These are phyloP conservation scores for Saturnia pavonia DNA, from an alignment of 2,888 invertebrate genomes.

Conservation along the genomic window DNA sequence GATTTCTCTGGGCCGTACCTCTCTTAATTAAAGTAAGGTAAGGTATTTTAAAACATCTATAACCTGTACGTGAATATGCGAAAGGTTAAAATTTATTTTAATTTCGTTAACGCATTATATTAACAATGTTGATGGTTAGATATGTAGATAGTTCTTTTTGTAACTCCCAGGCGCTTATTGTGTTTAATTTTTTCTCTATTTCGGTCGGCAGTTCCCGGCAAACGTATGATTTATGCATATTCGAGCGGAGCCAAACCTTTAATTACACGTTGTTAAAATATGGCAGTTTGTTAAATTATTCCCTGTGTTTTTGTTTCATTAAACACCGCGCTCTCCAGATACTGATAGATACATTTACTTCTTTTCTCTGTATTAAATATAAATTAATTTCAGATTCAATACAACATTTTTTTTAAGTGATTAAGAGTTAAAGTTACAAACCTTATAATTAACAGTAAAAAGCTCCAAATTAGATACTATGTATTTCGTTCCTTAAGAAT, in stretches of 20 bases:
- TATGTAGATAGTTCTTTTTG: constrained; percentile 38
- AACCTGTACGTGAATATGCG: not conserved
- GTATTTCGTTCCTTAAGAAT: no score
- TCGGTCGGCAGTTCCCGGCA: constrained; percentile 80
- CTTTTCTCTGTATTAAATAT: not conserved
- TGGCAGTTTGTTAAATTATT: constrained; percentile 82
- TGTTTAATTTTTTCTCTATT: constrained; percentile 81
- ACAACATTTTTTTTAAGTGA: no score
- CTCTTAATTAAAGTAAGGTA: not conserved
- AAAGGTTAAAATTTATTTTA: constrained; percentile 4
- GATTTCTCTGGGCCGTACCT: no score
- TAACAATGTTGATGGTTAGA: constrained; percentile 20
- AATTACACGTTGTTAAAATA: constrained; percentile 82
- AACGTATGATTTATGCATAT: constrained; percentile 81
- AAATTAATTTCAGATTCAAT: not conserved
- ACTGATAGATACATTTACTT: constrained; percentile 33
- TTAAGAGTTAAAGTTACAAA: no score
- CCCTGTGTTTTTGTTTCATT: constrained; percentile 76
- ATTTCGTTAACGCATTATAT: constrained; percentile 13
- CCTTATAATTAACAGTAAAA: no score
- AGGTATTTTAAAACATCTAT: not conserved
- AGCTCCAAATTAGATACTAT: no score
- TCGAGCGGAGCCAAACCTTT: constrained; percentile 79
- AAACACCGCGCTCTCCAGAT: constrained; percentile 66
- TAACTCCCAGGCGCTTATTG: constrained; percentile 69